Base-by-base conservation (phyloP, 2,797 vertebrate genomes). In the Chaetophractus vellerosus region DNA sequence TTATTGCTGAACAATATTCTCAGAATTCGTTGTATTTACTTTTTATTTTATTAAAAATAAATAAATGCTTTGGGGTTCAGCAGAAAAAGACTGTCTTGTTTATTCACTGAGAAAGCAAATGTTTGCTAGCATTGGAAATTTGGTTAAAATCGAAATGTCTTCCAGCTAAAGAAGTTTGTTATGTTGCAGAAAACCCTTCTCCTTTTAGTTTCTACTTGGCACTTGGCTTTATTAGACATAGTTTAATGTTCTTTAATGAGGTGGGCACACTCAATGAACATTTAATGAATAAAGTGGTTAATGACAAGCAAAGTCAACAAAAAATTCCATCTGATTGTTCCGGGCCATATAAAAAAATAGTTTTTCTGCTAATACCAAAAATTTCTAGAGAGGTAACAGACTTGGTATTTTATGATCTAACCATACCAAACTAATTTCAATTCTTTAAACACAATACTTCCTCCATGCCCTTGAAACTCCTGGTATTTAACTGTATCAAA, bases 341-440 rank as follows among this genome's bases (percentile, higher is more conserved):
- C 80, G 66, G 23, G 33, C 66, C 55, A 92, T 45, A 6, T 21
- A 79, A 38, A 88, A 94, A 94, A 69, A 48, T 2, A 33, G 33
- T 45, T 91, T 88, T 92, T 79, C 48, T 80, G 91, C 8, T 36
- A 72, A 88, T 66, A 81, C 8, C 19, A 80, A 92, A 94, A 68
- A 28, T 71, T 71, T 80, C 66, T 71, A 78, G 63, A 33, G 50
- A 78, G 64, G 66, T 55, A 83, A 79, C 0, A 84, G 69, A 50
- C 19, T 72, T 89, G 33, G 19, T 89, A 81, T 52, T 71, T 89
- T 61, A 91, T 84, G 74, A 85, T 75, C 23, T 92, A 94, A 81
- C 21, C 68, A 81, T 33, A 75, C 9, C 69, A 36, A 83, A 74
- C 33, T 75, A 89, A 75, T 55, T 92, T 69, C 14, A 94, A n/a